Base-by-base conservation (phyloP, 1,140 invertebrate species). In the Steinernema feltiae region DNA sequence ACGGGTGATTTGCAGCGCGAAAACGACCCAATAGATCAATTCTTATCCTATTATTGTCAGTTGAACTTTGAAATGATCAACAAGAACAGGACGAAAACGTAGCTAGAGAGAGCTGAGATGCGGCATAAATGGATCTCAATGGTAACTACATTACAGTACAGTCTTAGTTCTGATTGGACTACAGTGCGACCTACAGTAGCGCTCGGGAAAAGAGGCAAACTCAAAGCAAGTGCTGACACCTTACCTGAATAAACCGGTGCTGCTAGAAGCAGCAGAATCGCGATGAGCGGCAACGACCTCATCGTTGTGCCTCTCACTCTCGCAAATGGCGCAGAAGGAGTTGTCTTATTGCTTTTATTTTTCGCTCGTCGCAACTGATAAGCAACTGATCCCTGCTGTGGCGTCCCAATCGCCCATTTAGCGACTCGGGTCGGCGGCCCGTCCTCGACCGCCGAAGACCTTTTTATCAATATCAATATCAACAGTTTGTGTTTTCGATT, bases 291-390 rank as follows among this genome's bases (percentile, higher is more conserved):
- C 35, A 41, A 41, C 35, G 35, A 41, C 53, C 53, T 63, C 53
- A 63, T 63, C 15, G 53, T 63, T 15, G 24, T 63, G 53, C 24
- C 7, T 21, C 53, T 63, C 53, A 15, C 53, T 12, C 53, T 63
- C 53, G 12, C 53, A 27, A 41, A 63, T 63, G 53, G 53, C 53
- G 53, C 53, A n/a, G 24, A 63, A 63, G 53, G 53, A 63, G 53
- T 17, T 63, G 24, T 63, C 53, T 63, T 15, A 63, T 63, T 63
- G 53, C 53, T 63, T 63, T 63, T 63, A 63, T 63, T 63, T 63
- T 63, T 63, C 53, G 7, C 24, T 3, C 15, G 7, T 63, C 53
- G 15, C 24, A n/a, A 27, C 53, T 63, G 53, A 63, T 63, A 63
- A 63, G 53, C 53, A 17, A 63, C 53, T 12, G 7, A 63, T n/a